phyloP scores from a whole-genome alignment of 1,140 invertebrate genomes.

The Oreohelix idahoensis region DNA sequence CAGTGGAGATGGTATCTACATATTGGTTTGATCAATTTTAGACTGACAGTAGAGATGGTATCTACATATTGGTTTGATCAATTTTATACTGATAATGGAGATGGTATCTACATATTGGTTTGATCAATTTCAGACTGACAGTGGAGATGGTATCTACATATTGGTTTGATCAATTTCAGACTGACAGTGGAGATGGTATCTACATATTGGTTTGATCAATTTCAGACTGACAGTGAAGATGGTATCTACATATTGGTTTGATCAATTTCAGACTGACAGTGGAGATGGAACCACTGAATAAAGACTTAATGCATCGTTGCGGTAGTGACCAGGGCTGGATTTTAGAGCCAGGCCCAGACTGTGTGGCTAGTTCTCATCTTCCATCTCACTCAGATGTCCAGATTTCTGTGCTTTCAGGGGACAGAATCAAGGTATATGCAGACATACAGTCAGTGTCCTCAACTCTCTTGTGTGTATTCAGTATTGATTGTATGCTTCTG shows the following conservation, averaged over 20 bases:
- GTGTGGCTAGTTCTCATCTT: constrained; percentile 73
- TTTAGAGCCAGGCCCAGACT: constrained; percentile 63
- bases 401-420: constrained; percentile 68
- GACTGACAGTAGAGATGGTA: too few species aligned
- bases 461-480: too few species aligned
- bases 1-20: too few species aligned
- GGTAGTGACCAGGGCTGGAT: constrained; percentile 49
- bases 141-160: background rate
- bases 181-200: constrained; percentile 28
- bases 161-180: too few species aligned
- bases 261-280: constrained; percentile 1
- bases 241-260: background rate
- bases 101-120: background rate
- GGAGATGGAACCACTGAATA: constrained; percentile 32
- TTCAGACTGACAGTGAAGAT: too few species aligned
- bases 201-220: too few species aligned
- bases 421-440: constrained; percentile 69
- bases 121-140: background rate
- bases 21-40: too few species aligned
- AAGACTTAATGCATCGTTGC: constrained; percentile 44
- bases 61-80: too few species aligned
- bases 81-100: too few species aligned
- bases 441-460: background rate
- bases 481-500: too few species aligned
- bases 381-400: constrained; percentile 74